phyloP scores from a whole-genome alignment of 2,113 vertebrate species.

The Junco hyemalis region DNA sequence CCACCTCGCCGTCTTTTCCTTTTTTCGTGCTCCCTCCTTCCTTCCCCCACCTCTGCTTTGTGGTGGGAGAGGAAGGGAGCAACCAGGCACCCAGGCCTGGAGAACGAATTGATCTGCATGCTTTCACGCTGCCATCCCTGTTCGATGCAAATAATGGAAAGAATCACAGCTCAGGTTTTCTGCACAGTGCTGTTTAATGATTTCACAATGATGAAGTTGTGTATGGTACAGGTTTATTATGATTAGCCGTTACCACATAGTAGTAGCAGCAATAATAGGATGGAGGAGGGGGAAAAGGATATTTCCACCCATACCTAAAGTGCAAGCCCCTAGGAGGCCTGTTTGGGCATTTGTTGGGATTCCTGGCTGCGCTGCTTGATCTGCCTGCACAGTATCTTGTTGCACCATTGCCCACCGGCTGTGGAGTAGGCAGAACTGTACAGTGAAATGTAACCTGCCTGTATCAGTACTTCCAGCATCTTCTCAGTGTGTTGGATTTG shows the following conservation, averaged over 20 bases:
- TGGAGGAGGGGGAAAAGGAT: background rate
- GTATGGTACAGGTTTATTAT: background rate
- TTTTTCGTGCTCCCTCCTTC: background rate
- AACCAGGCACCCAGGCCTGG: background rate
- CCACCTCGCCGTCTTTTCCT: background rate
- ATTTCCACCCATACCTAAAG: background rate
- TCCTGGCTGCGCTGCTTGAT: background rate
- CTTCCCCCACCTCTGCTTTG: background rate
- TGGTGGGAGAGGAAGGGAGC: background rate
- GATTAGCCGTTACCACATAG: background rate
- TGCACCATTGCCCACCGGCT: slow-evolving; percentile 27
- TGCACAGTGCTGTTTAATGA: background rate
- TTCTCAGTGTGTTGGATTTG: background rate
- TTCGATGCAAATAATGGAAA: background rate
- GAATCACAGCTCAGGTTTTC: background rate
- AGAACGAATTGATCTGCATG: background rate
- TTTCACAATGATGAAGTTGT: background rate
- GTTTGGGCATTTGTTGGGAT: slow-evolving; percentile 28
- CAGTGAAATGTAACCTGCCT: background rate
- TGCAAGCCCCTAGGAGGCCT: slow-evolving; percentile 13
- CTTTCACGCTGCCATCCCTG: background rate
- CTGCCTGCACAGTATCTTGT: background rate
- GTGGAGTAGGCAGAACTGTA: background rate
- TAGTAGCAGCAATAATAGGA: background rate
- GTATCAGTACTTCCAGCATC: slow-evolving; percentile 5